Evolutionary conservation across 2,113 vertebrate genomes (phyloP).

Genomic region (Verasper variegatus): DNA sequence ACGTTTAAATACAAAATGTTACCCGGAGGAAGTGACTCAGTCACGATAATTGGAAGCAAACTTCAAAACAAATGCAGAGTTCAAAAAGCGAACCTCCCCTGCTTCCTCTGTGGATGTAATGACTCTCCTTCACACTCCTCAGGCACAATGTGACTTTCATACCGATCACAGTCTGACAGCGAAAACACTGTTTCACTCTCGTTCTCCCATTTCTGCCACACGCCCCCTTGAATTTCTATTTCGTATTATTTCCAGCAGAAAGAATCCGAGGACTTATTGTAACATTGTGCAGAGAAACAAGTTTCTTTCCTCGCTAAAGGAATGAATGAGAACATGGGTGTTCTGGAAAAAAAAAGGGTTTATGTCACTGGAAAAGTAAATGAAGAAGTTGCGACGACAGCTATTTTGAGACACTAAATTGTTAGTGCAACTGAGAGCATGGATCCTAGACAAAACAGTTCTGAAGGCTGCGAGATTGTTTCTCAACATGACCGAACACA

Average conservation of each 20-base stretch:
- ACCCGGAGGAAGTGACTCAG: constrained; percentile 66
- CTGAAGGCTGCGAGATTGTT: constrained; percentile 33
- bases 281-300: not conserved
- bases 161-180: constrained; percentile 37
- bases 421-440: constrained; percentile 11
- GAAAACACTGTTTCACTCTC: constrained; percentile 1
- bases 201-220: not conserved
- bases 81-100: constrained; percentile 63
- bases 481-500: constrained; percentile 43
- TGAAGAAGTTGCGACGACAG: constrained; percentile 1
- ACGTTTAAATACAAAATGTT: constrained; percentile 74
- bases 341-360: not conserved
- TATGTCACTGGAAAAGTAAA: not conserved
- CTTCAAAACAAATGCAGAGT: constrained; percentile 75
- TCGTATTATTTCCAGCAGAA: not conserved
- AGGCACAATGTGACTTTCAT: constrained; percentile 65
- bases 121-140: constrained; percentile 53
- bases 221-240: not conserved
- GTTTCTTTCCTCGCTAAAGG: not conserved
- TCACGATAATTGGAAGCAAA: constrained; percentile 74
- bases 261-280: not conserved
- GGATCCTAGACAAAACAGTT: constrained; percentile 30
- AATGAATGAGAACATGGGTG: constrained; percentile 1
- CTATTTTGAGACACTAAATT: constrained; percentile 10
- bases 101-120: constrained; percentile 69